A percentile compares a stretch with the other conserved stretches of the same genome.
Evolutionary conservation across 2,888 invertebrate genomes (phyloP).

Genomic region (Carterocephalus palaemon): DNA sequence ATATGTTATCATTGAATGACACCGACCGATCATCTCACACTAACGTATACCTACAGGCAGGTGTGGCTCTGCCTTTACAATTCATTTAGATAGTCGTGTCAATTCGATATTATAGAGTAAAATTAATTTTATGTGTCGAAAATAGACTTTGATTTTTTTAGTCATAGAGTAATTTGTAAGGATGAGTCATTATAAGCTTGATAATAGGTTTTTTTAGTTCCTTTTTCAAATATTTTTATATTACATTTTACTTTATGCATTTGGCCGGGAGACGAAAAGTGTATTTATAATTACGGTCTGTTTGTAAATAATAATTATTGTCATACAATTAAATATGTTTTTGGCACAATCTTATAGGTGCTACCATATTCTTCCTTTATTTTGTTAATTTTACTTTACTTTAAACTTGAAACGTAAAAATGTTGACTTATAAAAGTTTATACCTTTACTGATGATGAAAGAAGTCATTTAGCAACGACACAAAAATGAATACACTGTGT

Average conservation of each 20-base stretch:
- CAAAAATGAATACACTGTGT: too few species aligned
- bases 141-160: conserved; percentile 16
- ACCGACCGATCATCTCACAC: too few species aligned
- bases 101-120: conserved; percentile 31
- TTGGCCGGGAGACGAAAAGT: too few species aligned
- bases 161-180: conserved; percentile 8
- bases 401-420: too few species aligned
- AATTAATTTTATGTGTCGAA: conserved; percentile 9
- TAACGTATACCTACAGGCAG: too few species aligned
- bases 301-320: conserved; percentile 1
- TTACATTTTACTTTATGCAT: conserved; percentile 6
- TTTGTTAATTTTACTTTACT: conserved; percentile 5
- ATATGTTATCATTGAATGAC: too few species aligned
- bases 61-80: conserved; percentile 10
- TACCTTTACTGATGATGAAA: too few species aligned
- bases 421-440: too few species aligned
- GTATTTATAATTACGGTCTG: not conserved
- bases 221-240: conserved; percentile 13
- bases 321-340: too few species aligned
- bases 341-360: too few species aligned
- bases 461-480: too few species aligned
- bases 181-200: conserved; percentile 24
- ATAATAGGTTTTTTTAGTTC: conserved; percentile 17
- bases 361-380: too few species aligned
- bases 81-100: conserved; percentile 30